phyloP scores from a whole-genome alignment of 2,113 vertebrate species.

The Clarias batrachus region DNA sequence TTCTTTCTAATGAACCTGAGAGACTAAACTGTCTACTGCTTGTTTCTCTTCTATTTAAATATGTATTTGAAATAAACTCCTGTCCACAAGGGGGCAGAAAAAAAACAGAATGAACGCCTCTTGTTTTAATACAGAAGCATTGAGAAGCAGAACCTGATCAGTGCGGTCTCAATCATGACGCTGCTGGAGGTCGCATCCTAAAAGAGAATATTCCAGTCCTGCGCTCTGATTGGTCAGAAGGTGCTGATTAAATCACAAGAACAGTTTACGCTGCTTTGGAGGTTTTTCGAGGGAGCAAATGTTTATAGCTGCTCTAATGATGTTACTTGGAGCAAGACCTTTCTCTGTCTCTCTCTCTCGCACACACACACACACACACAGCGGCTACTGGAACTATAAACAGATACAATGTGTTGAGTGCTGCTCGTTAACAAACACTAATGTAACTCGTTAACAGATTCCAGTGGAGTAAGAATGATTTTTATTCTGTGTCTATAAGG shows the following conservation, averaged over 20 bases:
- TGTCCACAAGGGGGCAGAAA: background rate
- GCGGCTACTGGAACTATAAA: background rate
- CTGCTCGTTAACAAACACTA: background rate
- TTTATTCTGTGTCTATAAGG: background rate
- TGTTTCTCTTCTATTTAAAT: constrained; percentile 27
- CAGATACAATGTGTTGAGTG: background rate
- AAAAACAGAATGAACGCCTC: background rate
- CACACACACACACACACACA: too few relatives aligned
- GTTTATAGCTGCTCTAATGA: background rate
- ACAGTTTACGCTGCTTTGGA: background rate
- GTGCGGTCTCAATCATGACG: background rate
- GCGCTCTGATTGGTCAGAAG: background rate
- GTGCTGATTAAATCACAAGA: background rate
- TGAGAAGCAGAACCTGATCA: background rate
- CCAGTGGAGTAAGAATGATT: background rate
- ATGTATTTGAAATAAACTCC: constrained; percentile 39
- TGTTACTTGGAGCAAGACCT: too few relatives aligned
- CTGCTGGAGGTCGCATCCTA: background rate
- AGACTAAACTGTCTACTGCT: background rate
- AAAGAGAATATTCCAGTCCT: background rate
- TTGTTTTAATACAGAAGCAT: background rate
- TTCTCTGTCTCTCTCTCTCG: too few relatives aligned
- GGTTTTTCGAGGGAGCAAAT: background rate
- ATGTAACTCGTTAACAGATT: background rate
- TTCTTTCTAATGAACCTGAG: constrained; percentile 13